phyloP scores from a whole-genome alignment of 2,888 invertebrate genomes.

The Ariolimax columbianus region DNA sequence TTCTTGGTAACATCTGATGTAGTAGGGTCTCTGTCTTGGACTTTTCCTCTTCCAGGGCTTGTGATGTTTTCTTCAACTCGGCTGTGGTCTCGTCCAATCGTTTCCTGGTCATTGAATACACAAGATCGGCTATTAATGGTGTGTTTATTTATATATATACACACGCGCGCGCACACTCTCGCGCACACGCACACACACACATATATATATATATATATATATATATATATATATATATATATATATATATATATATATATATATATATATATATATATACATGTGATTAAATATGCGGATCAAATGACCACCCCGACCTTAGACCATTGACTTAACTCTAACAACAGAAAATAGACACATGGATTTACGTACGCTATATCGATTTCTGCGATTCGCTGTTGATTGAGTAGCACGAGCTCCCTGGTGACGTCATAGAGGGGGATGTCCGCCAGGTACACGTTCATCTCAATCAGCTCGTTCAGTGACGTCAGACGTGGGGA shows the following conservation, averaged over 20 bases:
- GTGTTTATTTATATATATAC: too few relatives aligned
- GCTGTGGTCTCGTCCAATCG: conserved; percentile 79
- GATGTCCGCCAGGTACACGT: conserved; percentile 74
- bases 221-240: too few relatives aligned
- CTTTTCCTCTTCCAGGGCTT: conserved; percentile 73
- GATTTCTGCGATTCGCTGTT: conserved; percentile 76
- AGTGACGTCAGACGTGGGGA: conserved; percentile 74
- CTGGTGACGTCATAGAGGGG: conserved; percentile 77
- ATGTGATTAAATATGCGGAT: too few relatives aligned
- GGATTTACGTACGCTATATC: conserved; percentile 64
- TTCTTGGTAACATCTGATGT: conserved; percentile 78
- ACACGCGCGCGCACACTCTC: too few relatives aligned
- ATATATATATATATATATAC: too few relatives aligned
- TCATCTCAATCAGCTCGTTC: conserved; percentile 72
- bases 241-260: too few relatives aligned
- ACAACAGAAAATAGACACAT: too few relatives aligned
- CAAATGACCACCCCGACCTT: too few relatives aligned
- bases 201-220: too few relatives aligned
- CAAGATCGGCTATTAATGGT: too few relatives aligned
- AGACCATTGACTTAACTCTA: too few relatives aligned
- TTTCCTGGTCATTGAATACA: conserved; percentile 59
- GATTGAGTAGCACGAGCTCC: conserved; percentile 75
- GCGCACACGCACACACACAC: too few relatives aligned
- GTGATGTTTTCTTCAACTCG: conserved; percentile 76
- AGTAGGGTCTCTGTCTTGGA: conserved; percentile 77